These are phyloP conservation scores for Gallinago nigripennis DNA, from an alignment of 2,797 vertebrate species.

Conservation along the genomic window DNA sequence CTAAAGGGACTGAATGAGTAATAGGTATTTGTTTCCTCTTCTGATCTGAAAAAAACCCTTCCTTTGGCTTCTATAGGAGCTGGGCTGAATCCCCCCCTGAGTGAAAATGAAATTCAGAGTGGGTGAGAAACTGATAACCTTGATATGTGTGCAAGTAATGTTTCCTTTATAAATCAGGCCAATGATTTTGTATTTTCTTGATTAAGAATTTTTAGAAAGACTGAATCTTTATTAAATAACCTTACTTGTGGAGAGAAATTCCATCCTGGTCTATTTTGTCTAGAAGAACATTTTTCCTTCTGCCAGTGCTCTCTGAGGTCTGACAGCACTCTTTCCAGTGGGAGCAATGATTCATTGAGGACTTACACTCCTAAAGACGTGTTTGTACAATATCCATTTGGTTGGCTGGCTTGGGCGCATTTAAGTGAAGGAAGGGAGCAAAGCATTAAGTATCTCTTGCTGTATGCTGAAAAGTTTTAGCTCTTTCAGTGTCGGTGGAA, in stretches of 20 bases:
- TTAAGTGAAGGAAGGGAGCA: neutral
- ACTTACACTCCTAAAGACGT: neutral
- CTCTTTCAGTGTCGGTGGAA: neutral
- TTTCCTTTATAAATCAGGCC: neutral
- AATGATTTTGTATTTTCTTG: neutral
- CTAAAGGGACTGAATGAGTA: neutral
- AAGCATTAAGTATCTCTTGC: neutral
- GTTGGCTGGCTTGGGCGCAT: neutral
- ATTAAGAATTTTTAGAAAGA: neutral
- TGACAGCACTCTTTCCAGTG: neutral
- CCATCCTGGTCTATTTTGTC: neutral
- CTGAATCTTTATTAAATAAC: neutral
- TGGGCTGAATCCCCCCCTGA: neutral
- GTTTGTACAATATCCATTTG: neutral
- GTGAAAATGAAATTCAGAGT: neutral
- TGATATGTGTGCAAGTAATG: neutral
- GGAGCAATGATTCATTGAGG: conserved; percentile 16
- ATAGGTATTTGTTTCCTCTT: neutral
- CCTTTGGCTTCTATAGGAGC: neutral
- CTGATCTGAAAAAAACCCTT: neutral
- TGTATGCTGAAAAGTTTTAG: neutral
- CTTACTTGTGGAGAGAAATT: neutral
- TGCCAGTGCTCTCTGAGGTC: neutral
- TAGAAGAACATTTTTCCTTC: neutral
- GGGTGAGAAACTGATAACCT: neutral